Conservation (phyloP, 2,888 invertebrate genomes). For the Oscheius myriophilus region DNA sequence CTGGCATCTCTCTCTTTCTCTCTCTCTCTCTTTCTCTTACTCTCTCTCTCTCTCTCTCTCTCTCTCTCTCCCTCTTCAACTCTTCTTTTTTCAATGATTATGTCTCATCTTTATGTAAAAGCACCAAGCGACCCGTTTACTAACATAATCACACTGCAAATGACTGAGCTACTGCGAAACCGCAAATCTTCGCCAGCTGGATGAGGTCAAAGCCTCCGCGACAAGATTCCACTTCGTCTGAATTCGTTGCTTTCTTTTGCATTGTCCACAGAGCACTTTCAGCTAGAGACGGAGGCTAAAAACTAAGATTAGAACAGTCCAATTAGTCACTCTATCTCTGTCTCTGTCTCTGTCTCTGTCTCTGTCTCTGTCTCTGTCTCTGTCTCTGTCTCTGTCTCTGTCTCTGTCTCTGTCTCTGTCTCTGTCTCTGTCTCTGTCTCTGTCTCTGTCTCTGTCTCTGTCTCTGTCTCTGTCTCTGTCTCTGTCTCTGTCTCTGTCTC, state of each 20-base stretch:
- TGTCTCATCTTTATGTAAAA: background rate
- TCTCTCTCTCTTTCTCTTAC: slow-evolving; percentile 20
- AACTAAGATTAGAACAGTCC: background rate
- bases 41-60: slow-evolving; percentile 22
- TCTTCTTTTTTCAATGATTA: background rate
- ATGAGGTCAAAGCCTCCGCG: slow-evolving; percentile 4
- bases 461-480: no score
- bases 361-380: no score
- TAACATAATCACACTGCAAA: slow-evolving; percentile 4
- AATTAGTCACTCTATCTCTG: no score
- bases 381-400: no score
- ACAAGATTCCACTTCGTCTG: background rate
- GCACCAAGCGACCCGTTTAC: no score
- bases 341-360: no score
- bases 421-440: no score
- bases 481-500: no score
- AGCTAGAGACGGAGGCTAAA: slow-evolving; percentile 13
- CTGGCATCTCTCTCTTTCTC: slow-evolving; percentile 15
- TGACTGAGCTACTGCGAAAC: background rate
- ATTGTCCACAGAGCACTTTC: slow-evolving; percentile 15
- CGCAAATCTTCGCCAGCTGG: background rate
- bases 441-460: no score
- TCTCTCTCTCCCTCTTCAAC: background rate
- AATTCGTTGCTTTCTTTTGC: slow-evolving; percentile 1
- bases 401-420: no score